Evolutionary conservation across 1,140 invertebrate species (phyloP).

Genomic region (Macrosteles quadrilineatus): DNA sequence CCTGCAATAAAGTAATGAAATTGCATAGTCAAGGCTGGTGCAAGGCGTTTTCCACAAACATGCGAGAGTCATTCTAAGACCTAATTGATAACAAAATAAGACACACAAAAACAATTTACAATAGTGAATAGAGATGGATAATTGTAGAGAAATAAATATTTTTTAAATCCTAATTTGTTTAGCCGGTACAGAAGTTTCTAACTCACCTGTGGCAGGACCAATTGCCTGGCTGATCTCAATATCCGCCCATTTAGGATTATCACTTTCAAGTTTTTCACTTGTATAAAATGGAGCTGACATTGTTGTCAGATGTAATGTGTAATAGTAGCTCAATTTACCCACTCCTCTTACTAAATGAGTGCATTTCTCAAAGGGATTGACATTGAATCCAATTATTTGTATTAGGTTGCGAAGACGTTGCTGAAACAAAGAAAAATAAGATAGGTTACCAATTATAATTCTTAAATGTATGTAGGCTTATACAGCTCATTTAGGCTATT

Average conservation of each 20-base stretch:
- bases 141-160: too few species aligned
- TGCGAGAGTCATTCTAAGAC: too few species aligned
- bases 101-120: too few species aligned
- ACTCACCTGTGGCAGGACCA: conserved; percentile 45
- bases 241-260: conserved; percentile 75
- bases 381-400: conserved; percentile 66
- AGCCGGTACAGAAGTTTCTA: too few species aligned
- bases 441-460: background rate
- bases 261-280: conserved; percentile 73
- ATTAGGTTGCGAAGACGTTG: conserved; percentile 71
- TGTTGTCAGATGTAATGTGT: conserved; percentile 74
- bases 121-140: too few species aligned
- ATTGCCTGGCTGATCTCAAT: conserved; percentile 52
- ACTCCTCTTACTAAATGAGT: conserved; percentile 23
- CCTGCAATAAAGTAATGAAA: too few species aligned
- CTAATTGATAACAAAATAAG: too few species aligned
- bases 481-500: background rate
- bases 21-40: too few species aligned
- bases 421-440: conserved; percentile 49
- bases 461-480: background rate
- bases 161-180: too few species aligned
- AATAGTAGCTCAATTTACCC: conserved; percentile 61
- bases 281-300: conserved; percentile 86
- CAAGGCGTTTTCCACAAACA: too few species aligned
- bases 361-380: conserved; percentile 50